A percentile compares a stretch with the other conserved stretches of the same genome.
Conservation (phyloP, 2,797 vertebrate species). For the Crypturellus tataupa region DNA sequence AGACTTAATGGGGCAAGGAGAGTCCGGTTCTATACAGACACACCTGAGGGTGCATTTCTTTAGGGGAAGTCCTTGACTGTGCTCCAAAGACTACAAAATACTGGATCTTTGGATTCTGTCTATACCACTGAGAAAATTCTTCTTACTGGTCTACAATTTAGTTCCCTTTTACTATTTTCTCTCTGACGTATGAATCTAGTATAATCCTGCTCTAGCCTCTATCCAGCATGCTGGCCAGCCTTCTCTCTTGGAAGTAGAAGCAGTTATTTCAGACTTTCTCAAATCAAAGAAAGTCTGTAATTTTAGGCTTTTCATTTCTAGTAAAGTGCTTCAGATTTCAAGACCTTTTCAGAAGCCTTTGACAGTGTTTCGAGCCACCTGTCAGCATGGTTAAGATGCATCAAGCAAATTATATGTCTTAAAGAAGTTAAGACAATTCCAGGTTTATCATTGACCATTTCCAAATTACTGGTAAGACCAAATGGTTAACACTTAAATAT, state of each 20-base stretch:
- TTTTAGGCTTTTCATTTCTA: not conserved
- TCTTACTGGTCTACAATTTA: not conserved
- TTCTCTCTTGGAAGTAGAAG: not conserved
- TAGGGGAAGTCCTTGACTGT: not conserved
- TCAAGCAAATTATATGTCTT: not conserved
- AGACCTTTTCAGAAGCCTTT: not conserved
- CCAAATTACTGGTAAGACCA: not conserved
- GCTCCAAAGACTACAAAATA: not conserved
- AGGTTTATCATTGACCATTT: not conserved
- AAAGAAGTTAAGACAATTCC: not conserved
- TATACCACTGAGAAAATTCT: not conserved
- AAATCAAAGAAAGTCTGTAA: not conserved
- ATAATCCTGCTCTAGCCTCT: not conserved
- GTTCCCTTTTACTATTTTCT: not conserved
- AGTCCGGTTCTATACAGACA: not conserved
- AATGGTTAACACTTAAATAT: not conserved
- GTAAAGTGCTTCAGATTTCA: not conserved
- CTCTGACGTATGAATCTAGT: not conserved
- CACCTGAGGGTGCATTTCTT: not conserved
- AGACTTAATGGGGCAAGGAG: not conserved
- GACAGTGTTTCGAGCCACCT: not conserved
- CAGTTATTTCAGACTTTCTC: not conserved
- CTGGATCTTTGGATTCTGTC: not conserved
- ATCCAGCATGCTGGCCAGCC: not conserved
- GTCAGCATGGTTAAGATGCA: accelerated